Percentiles rank a stretch among this genome's conserved stretches.
These are phyloP conservation scores for Anhinga anhinga DNA, from an alignment of 2,113 vertebrate species.

Conservation along the genomic window DNA sequence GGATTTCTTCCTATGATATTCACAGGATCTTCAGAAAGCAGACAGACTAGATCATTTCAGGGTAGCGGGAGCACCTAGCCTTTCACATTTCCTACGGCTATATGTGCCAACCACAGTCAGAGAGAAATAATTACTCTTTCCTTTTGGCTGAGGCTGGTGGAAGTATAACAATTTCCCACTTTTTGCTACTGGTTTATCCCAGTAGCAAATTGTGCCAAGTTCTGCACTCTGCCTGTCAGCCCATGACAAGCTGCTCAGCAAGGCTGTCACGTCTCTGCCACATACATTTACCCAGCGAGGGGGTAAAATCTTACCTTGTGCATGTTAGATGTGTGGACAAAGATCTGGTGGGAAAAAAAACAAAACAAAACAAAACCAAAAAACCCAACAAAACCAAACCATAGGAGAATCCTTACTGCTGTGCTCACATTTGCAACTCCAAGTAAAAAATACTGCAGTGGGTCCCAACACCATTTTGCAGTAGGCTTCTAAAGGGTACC, in stretches of 20 bases:
- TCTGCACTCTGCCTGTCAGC: background rate
- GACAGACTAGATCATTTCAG: fast-evolving
- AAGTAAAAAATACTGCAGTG: background rate
- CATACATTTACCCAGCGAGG: background rate
- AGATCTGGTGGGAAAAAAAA: background rate
- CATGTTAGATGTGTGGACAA: background rate
- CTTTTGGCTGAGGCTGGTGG: background rate
- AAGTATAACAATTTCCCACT: background rate
- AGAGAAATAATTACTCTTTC: background rate
- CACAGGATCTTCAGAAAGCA: background rate
- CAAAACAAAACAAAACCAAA: too few relatives aligned
- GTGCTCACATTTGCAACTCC: background rate
- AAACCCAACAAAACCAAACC: background rate
- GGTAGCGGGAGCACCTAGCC: too few relatives aligned
- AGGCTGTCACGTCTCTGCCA: background rate
- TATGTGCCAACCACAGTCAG: background rate
- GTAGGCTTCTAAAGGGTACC: background rate
- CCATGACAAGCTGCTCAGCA: background rate
- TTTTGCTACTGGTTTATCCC: background rate
- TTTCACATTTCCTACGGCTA: background rate
- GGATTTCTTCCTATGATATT: background rate
- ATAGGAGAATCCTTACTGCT: background rate
- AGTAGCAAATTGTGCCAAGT: background rate
- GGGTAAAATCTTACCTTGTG: background rate
- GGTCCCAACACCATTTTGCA: background rate